Evolutionary conservation across 2,113 vertebrate species (phyloP), one percentile per base, ranked within the genome.

Genomic region (Nothoprocta perdicaria): DNA sequence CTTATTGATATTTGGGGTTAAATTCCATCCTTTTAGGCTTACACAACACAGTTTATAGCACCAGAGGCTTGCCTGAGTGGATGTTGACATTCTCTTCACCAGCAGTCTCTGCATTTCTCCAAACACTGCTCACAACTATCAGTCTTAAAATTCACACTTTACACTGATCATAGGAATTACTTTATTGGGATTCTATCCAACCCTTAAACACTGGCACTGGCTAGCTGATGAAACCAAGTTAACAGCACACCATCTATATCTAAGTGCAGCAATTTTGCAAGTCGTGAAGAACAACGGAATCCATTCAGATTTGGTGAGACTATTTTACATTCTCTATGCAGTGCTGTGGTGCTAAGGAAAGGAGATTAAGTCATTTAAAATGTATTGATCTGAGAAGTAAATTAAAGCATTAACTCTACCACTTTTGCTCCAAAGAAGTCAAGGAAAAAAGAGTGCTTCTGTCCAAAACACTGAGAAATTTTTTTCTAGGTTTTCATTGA

Each of bases 1-100:
- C 33, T 71, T 52, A 79, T n/a, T 68, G 40, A 72, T 63, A 58
- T 40, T 66, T 93, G 71, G 87, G 86, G 43, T 35, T 91, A 91
- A 88, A 80, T 77, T 12, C 31, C 46, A 53, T 86, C 78, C 29
- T 53, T 89, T 84, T 65, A 65, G 23, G 27, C 26, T 88, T 79
- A 79, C 53, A 52, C 27, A 92, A 29, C 71, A 80, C 29, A 33
- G 33, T 68, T 86, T 65, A 88, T 5, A 35, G 43, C 35, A 90
- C 35, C 67, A 92, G 91, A 95, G 41, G 35, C 33, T 93, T 43
- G 12, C 21, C 69, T 80, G 67, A 82, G 16, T 72, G 50, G 60
- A 82, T 2, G 4, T 5, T 71, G 69, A 61, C 48, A 46, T 61
- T n/a, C 53, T 91, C 60, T 68, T 33, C 43, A 76, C 24, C 26